Evolutionary conservation across 2,113 vertebrate species (phyloP), one percentile per base, ranked within the genome.

Genomic region (Pholis gunnellus): DNA sequence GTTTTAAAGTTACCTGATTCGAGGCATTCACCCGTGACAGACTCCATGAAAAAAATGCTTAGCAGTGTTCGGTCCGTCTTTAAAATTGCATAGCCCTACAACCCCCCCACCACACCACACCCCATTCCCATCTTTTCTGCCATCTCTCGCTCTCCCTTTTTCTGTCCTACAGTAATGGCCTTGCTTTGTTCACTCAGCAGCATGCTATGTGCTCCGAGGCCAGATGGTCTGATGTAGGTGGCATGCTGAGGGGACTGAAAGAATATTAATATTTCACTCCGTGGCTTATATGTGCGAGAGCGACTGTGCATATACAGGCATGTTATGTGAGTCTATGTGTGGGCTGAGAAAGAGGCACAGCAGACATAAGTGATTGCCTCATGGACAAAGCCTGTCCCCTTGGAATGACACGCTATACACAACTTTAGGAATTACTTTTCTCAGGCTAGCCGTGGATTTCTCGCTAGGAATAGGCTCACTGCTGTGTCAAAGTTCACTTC

Each of bases 241-340:
- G 75, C 88, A 86, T 74, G 70, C 82, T 87, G 88, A 79, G 71
- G 77, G 74, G 64, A 84, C 75, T 81, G 73, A 79, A 76, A 83
- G 82, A 91, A 86, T 87, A 86, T 89, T 87, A 93, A 93, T 93
- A 90, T 93, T 92, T 93, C 80, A 93, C 83, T 79, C 6, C 48
- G 20, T 79, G 61, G 68, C 75, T 31, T 71, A 56, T 4, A 63
- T 81, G 77, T 83, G 77, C 9, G 27, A 57, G 44, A 74, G 38
- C 38, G 73, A 46, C 64, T n/a, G 46, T 61, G 60, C 40, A 40
- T 65, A 75, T 76, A 78, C 59, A 67, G 50, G 44, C 57, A 46
- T 77, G 50, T 59, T 31, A 65, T 75, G 56, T 54, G 70, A 69
- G 72, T 68, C 22, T 78, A 78, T 77, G 79, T 72, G 65, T 75